Conservation (phyloP, 2,113 vertebrate species). For the Panthera uncia region DNA sequence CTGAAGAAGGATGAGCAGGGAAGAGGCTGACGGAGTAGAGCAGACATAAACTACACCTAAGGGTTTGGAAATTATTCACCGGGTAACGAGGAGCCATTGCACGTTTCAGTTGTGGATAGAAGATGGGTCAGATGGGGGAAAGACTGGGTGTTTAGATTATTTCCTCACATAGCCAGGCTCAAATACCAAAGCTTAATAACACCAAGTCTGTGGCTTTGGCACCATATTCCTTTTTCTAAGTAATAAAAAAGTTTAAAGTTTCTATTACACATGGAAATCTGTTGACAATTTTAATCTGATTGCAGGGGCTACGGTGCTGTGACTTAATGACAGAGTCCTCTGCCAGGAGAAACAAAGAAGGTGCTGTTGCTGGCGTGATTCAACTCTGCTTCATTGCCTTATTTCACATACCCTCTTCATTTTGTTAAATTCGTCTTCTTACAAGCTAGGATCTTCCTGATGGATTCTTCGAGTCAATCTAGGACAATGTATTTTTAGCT, state of each 20-base stretch:
- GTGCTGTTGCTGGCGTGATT: not conserved
- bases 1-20: not conserved
- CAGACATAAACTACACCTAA: too few species aligned
- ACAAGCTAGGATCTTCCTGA: not conserved
- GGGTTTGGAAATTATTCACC: not conserved
- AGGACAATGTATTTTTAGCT: not conserved
- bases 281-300: not conserved
- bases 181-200: not conserved
- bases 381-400: not conserved
- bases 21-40: not conserved
- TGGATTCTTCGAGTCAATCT: not conserved
- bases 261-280: conserved; percentile 8
- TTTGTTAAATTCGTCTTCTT: not conserved
- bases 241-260: not conserved
- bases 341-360: conserved; percentile 43
- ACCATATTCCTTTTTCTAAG: not conserved
- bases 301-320: not conserved
- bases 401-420: conserved; percentile 14
- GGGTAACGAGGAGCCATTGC: not conserved
- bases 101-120: not conserved
- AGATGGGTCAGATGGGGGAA: not conserved
- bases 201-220: not conserved
- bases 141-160: not conserved
- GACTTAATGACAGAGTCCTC: not conserved
- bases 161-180: not conserved